These are phyloP conservation scores for Dione juno DNA, from an alignment of 2,888 invertebrate genomes.

Conservation along the genomic window DNA sequence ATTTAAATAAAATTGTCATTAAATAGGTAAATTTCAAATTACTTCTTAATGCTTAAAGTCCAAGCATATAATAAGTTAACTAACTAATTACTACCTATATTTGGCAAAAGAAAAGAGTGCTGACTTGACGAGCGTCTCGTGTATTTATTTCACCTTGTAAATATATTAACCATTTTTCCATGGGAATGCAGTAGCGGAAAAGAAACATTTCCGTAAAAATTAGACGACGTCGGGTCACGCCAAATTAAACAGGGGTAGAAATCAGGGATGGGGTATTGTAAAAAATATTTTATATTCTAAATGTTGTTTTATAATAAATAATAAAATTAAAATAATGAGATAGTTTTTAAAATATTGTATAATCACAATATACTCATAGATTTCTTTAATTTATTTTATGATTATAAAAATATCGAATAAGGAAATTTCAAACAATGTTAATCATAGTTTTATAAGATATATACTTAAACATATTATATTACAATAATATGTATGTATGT, in stretches of 20 bases:
- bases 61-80: not conserved
- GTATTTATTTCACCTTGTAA: slow-evolving; percentile 21
- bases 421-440: not conserved
- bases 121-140: slow-evolving; percentile 8
- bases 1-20: too few species aligned
- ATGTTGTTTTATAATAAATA: not conserved
- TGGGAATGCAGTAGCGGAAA: slow-evolving; percentile 54
- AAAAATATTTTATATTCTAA: slow-evolving; percentile 6
- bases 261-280: slow-evolving; percentile 49
- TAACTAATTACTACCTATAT: not conserved
- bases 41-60: not conserved
- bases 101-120: not conserved
- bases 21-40: too few species aligned
- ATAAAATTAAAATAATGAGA: not conserved
- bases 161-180: slow-evolving; percentile 31
- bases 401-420: not conserved
- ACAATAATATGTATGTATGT: too few species aligned
- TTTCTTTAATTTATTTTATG: too few species aligned
- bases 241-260: slow-evolving; percentile 61
- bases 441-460: too few species aligned
- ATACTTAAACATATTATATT: too few species aligned
- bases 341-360: too few species aligned
- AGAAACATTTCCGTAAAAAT: slow-evolving; percentile 69
- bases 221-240: slow-evolving; percentile 64
- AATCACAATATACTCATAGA: too few species aligned